Evolutionary conservation across 2,113 vertebrate species (phyloP).

Genomic region (Prolemur simus): DNA sequence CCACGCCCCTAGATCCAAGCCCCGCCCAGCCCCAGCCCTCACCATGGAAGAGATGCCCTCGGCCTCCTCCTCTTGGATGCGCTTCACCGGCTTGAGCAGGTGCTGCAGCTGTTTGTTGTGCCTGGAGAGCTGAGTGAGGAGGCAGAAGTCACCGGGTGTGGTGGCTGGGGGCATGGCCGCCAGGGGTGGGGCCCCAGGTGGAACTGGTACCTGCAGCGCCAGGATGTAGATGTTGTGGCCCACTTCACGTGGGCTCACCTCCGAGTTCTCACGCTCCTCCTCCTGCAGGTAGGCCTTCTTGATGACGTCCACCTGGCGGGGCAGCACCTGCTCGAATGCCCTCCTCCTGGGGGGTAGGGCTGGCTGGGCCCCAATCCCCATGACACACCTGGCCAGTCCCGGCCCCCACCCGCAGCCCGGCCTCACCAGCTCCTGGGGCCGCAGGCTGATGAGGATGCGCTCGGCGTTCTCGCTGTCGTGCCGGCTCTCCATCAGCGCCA

Average conservation of each 20-base stretch:
- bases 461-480: slow-evolving; percentile 97
- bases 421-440: slow-evolving; percentile 95
- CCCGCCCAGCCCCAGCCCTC: background rate
- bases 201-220: slow-evolving; percentile 90
- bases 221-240: slow-evolving; percentile 99
- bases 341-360: background rate
- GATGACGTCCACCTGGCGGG: slow-evolving; percentile 93
- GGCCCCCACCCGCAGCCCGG: background rate
- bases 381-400: accelerated
- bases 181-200: accelerated
- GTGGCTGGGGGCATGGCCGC: accelerated
- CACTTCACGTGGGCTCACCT: slow-evolving; percentile 94
- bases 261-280: slow-evolving; percentile 89
- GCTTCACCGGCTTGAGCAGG: slow-evolving; percentile 91
- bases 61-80: slow-evolving; percentile 93
- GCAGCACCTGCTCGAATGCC: background rate
- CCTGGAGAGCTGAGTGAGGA: slow-evolving; percentile 88
- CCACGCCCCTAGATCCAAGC: background rate
- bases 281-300: slow-evolving; percentile 97
- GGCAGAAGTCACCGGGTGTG: background rate
- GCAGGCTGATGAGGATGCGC: slow-evolving; percentile 96
- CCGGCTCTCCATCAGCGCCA: slow-evolving; percentile 98
- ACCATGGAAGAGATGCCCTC: slow-evolving; percentile 98
- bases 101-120: slow-evolving; percentile 94
- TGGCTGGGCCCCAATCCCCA: background rate